Evolutionary conservation across 2,888 invertebrate genomes (phyloP).

Genomic region (Julus scanicus): DNA sequence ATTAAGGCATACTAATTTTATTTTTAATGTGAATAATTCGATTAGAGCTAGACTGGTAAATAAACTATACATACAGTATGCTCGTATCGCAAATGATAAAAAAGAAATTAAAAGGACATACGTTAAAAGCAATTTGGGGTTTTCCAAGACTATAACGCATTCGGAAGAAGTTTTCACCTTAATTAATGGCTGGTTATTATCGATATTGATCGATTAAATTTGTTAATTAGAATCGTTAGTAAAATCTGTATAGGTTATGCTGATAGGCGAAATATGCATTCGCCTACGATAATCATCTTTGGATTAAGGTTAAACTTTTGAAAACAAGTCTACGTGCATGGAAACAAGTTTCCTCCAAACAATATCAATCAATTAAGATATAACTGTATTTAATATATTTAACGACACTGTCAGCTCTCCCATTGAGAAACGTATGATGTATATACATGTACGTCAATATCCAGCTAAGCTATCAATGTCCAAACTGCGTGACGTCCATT

Average conservation of each 20-base stretch:
- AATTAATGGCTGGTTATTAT: neutral
- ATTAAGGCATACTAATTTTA: neutral
- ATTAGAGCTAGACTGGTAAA: neutral
- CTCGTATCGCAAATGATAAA: neutral
- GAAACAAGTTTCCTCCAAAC: neutral
- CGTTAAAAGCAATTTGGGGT: neutral
- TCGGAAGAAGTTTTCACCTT: neutral
- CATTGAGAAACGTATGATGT: neutral
- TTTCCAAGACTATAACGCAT: neutral
- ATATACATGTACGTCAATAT: neutral
- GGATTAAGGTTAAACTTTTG: neutral
- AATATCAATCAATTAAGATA: constrained; percentile 10
- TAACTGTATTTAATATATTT: neutral
- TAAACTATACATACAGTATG: neutral
- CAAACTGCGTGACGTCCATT: neutral
- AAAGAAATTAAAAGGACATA: neutral
- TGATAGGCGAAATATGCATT: neutral
- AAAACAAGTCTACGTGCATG: neutral
- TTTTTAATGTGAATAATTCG: neutral
- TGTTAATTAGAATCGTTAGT: constrained; percentile 8
- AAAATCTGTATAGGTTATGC: neutral
- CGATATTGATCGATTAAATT: constrained; percentile 3
- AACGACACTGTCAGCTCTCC: neutral
- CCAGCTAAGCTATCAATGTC: neutral
- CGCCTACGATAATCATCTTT: neutral